These are phyloP conservation scores for Pangasius djambal DNA, from an alignment of 2,797 vertebrate genomes.

Conservation along the genomic window DNA sequence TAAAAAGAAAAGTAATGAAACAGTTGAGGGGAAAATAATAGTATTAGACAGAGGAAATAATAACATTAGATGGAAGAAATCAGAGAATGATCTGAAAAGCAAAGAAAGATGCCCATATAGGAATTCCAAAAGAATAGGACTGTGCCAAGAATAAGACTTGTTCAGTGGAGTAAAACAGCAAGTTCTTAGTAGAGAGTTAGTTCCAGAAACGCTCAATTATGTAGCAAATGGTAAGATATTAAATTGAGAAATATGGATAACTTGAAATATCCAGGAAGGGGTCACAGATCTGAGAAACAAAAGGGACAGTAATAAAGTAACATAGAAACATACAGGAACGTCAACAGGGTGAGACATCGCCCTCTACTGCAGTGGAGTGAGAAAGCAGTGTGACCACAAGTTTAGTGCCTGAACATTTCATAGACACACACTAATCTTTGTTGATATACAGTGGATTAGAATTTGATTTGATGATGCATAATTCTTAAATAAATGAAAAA, in stretches of 20 bases:
- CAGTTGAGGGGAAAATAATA: neutral
- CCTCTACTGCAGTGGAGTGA: slow-evolving; percentile 9
- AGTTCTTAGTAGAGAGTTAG: neutral
- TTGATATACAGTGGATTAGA: neutral
- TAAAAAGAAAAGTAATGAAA: neutral
- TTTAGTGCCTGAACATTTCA: slow-evolving; percentile 12
- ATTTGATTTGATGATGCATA: neutral
- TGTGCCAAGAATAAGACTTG: no score
- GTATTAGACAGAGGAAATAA: neutral
- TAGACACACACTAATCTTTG: slow-evolving; percentile 6
- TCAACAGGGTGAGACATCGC: neutral
- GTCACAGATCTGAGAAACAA: slow-evolving; percentile 20
- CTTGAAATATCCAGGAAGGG: neutral
- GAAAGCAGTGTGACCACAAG: neutral
- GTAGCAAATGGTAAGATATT: neutral
- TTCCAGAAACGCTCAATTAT: neutral
- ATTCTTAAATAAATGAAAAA: neutral
- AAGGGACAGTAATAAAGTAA: neutral
- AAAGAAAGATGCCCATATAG: neutral
- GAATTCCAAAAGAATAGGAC: neutral
- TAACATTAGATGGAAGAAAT: neutral
- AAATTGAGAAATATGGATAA: neutral
- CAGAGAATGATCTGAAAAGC: neutral
- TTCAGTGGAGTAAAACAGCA: neutral
- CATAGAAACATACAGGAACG: neutral